Evolutionary conservation across 2,888 invertebrate genomes (phyloP), one percentile per base, ranked within the genome.

Genomic region (Sphaerophoria rueppellii): DNA sequence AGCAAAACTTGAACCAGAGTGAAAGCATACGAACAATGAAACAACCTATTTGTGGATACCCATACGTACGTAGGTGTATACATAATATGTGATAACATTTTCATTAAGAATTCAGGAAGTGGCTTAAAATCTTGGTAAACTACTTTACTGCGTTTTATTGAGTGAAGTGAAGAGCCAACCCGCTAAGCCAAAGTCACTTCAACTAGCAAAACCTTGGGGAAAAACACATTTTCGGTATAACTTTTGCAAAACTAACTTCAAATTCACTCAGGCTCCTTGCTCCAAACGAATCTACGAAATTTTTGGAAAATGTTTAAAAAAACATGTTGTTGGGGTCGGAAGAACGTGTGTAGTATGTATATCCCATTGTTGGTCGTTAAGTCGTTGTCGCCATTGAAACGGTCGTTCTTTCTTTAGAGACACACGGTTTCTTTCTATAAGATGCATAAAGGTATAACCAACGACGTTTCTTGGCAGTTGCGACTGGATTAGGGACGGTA

Each of bases 251-350:
- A 82, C 58, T 78, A 24, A 24, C 24, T 78, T 63, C 9, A 57
- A 65, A 65, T 70, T 50, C n/a, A 46, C 78, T 43, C 24, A 32
- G n/a, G 16, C 35, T n/a, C 14, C 14, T 50, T 65, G 14, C 63
- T 2, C 73, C 35, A 43, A 65, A 67, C 55, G 63, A 82, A 67
- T 82, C 63, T 63, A 43, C 0, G 11, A 7, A 4, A 43, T 52
- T 70, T 82, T 48, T 57, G 63, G 43, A 70, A 78, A 82, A 78
- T 82, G 82, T 78, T 82, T 78, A 70, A 58, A 78, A 78, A 82
- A 82, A 82, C 82, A 82, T 82, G 65, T 78, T 74, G 74, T 74
- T 78, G 70, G 65, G 63, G 24, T 24, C 24, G 63, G 57, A 58
- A 78, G 77, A 73, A 70, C 73, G 74, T 82, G 78, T 78, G 54